phyloP scores from a whole-genome alignment of 1,140 invertebrate species.

The Zophobas morio region DNA sequence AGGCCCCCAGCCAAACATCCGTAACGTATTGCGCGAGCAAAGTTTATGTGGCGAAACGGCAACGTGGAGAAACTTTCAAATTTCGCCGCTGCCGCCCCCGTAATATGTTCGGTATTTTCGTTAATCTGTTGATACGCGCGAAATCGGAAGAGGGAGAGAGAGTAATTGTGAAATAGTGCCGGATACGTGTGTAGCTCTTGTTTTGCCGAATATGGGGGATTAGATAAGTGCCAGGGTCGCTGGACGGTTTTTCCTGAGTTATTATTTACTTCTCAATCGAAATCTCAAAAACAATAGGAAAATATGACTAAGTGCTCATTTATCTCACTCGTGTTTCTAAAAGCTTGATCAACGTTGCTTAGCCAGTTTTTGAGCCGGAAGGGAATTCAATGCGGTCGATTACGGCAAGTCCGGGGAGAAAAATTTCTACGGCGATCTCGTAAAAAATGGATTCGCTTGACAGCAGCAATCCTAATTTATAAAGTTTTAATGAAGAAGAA shows the following conservation, averaged over 20 bases:
- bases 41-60: constrained; percentile 19
- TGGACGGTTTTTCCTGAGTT: background rate
- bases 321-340: background rate
- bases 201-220: background rate
- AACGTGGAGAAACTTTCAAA: constrained; percentile 21
- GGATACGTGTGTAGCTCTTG: constrained; percentile 9
- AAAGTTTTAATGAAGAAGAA: constrained; percentile 40
- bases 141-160: background rate
- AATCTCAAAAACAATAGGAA: background rate
- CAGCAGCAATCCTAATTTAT: constrained; percentile 38
- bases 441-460: constrained; percentile 35
- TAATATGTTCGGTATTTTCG: constrained; percentile 40
- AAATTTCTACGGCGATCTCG: constrained; percentile 18
- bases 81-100: background rate
- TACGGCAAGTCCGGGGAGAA: background rate
- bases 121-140: constrained; percentile 37
- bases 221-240: background rate
- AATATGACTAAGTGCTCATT: background rate
- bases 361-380: no score
- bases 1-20: constrained; percentile 4
- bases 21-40: constrained; percentile 2
- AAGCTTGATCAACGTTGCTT: no score
- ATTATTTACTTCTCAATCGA: background rate
- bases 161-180: constrained; percentile 31
- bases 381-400: background rate